Evolutionary conservation across 2,797 vertebrate genomes (phyloP), one percentile per base, ranked within the genome.

Genomic region (Nannoperca australis): DNA sequence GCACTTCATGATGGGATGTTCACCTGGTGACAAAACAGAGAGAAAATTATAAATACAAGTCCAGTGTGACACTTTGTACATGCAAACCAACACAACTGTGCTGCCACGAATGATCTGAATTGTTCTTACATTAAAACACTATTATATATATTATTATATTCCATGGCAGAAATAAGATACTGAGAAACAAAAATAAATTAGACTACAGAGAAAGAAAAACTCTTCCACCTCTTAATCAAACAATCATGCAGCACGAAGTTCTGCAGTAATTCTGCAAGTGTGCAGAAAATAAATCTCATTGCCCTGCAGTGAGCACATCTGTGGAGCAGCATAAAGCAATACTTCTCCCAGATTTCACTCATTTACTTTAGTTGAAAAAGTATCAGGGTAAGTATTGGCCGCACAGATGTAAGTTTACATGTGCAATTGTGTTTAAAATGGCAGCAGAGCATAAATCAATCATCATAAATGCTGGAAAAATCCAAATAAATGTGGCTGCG

Each of bases 21-120:
- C 74, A 89, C 63, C 91, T 92, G 86, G 30, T 30, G 81, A 73
- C 61, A 44, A 70, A 79, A 72, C 60, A 88, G 9, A 89, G 45
- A 86, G 14, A 63, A 27, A 76, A 47, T 0, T 34, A 7, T 17
- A 51, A 27, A 27, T 27, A 27, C 24, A 27, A 54, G n/a, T 47
- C 42, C 8, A 78, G 51, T 38, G 3, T 24, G 50, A 55, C 42
- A 66, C 22, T 27, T 40, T 42, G 42, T 13, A 18, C 11, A 32
- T 13, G 14, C 60, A 15, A 36, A 58, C 11, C 7, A 53, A 60
- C 54, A 36, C 30, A 22, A 32, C 5, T 55, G 32, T 47, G 34
- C 7, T n/a, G 30, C 13, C 45, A 54, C 9, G 34, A 18, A 72
- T 54, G 20, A 62, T 56, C 18, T 70, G 18, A 1, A 40, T 59